phyloP scores from a whole-genome alignment of 2,888 invertebrate genomes.

The Anoplius nigerrimus region DNA sequence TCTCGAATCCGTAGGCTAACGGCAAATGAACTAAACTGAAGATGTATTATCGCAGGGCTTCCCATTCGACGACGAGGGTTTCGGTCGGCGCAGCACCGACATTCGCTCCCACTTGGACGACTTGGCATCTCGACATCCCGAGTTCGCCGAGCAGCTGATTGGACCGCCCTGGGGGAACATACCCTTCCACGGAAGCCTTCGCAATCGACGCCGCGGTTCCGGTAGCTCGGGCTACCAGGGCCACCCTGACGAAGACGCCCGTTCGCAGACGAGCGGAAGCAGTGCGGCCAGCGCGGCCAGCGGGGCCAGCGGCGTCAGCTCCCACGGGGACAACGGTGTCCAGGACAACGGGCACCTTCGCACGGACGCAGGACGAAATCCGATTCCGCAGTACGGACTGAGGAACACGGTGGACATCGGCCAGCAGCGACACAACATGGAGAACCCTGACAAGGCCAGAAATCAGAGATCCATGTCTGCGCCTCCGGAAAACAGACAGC shows the following conservation, averaged over 20 bases:
- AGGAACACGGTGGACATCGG: slow-evolving; percentile 89
- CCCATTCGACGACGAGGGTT: slow-evolving; percentile 81
- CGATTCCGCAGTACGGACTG: slow-evolving; percentile 82
- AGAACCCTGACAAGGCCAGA: slow-evolving; percentile 77
- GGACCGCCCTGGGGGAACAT: slow-evolving; percentile 69
- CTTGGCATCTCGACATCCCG: slow-evolving; percentile 84
- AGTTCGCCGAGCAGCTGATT: slow-evolving; percentile 83
- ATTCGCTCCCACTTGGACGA: slow-evolving; percentile 80
- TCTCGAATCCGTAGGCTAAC: slow-evolving; percentile 8
- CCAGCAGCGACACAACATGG: slow-evolving; percentile 80
- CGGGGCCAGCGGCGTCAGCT: slow-evolving; percentile 67
- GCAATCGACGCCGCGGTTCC: slow-evolving; percentile 62
- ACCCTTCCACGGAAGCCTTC: slow-evolving; percentile 62
- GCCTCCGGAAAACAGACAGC: slow-evolving; percentile 80
- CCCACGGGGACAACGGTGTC: slow-evolving; percentile 64
- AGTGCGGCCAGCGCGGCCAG: slow-evolving; percentile 66
- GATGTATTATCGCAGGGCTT: slow-evolving; percentile 76
- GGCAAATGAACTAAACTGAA: no score
- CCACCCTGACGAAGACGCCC: slow-evolving; percentile 69
- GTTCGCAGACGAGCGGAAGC: slow-evolving; percentile 70
- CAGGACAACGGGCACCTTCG: slow-evolving; percentile 23
- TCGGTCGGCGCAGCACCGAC: slow-evolving; percentile 76
- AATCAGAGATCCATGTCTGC: slow-evolving; percentile 87
- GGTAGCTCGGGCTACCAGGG: slow-evolving; percentile 57
- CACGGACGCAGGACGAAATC: slow-evolving; percentile 58